Conservation (phyloP, 2,797 vertebrate species). For the Streptopelia turtur region DNA sequence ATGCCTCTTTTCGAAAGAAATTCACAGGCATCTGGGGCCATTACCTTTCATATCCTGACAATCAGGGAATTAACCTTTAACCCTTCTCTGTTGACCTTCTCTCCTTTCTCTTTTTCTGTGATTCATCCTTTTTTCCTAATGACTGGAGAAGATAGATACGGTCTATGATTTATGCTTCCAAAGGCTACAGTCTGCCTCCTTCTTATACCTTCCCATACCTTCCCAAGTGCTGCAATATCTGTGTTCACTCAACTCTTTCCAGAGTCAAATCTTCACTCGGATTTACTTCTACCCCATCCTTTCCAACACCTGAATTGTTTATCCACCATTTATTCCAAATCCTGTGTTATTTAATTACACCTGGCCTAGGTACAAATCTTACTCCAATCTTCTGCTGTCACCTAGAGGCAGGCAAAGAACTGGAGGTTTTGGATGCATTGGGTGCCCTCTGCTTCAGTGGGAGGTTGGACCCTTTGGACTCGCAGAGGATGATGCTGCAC, state of each 20-base stretch:
- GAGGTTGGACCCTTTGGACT: not conserved
- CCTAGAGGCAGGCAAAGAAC: not conserved
- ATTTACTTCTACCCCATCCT: not conserved
- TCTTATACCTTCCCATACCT: not conserved
- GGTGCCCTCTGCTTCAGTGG: not conserved
- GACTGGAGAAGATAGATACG: not conserved
- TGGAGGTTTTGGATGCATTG: not conserved
- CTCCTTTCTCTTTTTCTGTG: constrained; percentile 54
- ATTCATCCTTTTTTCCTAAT: constrained; percentile 43
- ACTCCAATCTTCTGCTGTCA: not conserved
- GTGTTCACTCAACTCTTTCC: not conserved
- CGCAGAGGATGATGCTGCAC: not conserved
- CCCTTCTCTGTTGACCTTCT: constrained; percentile 35
- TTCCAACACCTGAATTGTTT: not conserved
- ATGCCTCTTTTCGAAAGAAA: constrained; percentile 38
- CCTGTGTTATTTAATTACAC: not conserved
- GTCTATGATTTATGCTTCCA: not conserved
- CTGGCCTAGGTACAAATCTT: not conserved
- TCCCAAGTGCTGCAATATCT: not conserved
- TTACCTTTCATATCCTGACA: constrained; percentile 59
- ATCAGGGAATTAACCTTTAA: constrained; percentile 61
- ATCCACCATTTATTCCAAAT: not conserved
- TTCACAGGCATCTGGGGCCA: constrained; percentile 43
- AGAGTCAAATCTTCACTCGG: not conserved
- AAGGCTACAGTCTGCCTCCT: not conserved